phyloP scores from a whole-genome alignment of 2,888 invertebrate genomes.

The Leptodirus hochenwartii region DNA sequence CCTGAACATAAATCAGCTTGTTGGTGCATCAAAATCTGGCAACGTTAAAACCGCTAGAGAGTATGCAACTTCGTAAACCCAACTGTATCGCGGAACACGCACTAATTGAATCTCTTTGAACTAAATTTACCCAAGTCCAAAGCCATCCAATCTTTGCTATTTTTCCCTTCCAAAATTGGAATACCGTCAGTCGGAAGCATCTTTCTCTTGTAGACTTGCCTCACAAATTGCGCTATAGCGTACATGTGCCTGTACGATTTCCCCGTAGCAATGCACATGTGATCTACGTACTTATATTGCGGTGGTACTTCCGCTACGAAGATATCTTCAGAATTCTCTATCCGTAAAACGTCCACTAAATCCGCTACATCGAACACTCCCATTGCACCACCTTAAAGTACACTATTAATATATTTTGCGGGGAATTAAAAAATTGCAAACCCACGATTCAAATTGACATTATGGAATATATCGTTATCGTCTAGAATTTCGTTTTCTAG shows the following conservation, averaged over 20 bases:
- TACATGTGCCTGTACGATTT: slow-evolving; percentile 55
- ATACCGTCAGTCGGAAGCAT: slow-evolving; percentile 38
- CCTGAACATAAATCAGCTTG: too few relatives aligned
- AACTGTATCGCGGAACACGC: too few relatives aligned
- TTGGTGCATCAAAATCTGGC: too few relatives aligned
- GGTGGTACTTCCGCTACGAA: slow-evolving; percentile 63
- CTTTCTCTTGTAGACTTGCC: slow-evolving; percentile 60
- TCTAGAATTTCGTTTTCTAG: too few relatives aligned
- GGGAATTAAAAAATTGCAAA: too few relatives aligned
- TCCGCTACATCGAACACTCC: slow-evolving; percentile 86
- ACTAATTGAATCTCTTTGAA: too few relatives aligned
- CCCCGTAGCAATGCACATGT: slow-evolving; percentile 65
- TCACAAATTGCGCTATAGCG: slow-evolving; percentile 55
- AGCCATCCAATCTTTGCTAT: slow-evolving; percentile 70
- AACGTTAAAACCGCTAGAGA: too few relatives aligned
- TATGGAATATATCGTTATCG: too few relatives aligned
- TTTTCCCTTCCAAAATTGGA: slow-evolving; percentile 61
- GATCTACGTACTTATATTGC: slow-evolving; percentile 63
- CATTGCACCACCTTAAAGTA: slow-evolving; percentile 53
- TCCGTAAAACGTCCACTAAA: slow-evolving; percentile 51
- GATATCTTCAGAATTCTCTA: slow-evolving; percentile 63
- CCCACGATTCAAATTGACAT: too few relatives aligned
- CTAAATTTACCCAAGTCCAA: slow-evolving; percentile 83
- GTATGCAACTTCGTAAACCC: too few relatives aligned
- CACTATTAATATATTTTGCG: too few relatives aligned